Percentiles rank a stretch among this genome's conserved stretches.
phyloP scores from a whole-genome alignment of 2,797 vertebrate genomes.

The Trichosurus vulpecula region DNA sequence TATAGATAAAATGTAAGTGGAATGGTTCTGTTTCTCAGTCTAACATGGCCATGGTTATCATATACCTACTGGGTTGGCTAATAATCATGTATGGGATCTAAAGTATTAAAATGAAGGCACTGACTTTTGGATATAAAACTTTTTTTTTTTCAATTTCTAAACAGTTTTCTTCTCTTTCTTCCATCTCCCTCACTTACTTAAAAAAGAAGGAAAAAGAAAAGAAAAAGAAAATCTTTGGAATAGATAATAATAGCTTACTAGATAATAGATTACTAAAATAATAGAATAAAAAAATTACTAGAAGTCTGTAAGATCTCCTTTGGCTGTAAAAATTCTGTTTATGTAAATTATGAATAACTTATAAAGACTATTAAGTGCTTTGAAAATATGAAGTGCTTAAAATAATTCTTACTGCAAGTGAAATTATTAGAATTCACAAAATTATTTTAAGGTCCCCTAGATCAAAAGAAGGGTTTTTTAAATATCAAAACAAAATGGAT shows the following conservation, averaged over 20 bases:
- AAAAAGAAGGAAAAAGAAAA: conserved; percentile 25
- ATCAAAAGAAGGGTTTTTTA: not conserved
- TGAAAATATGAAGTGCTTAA: not conserved
- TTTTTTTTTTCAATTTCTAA: not conserved
- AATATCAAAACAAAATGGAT: not conserved
- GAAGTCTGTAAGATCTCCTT: not conserved
- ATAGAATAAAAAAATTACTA: not conserved
- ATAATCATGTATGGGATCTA: not conserved
- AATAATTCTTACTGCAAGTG: not conserved
- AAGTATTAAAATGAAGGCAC: not conserved
- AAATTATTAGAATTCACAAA: not conserved
- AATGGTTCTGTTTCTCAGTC: not conserved
- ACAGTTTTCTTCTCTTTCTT: not conserved
- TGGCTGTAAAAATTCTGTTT: not conserved
- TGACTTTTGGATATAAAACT: not conserved
- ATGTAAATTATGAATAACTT: not conserved
- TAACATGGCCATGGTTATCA: not conserved
- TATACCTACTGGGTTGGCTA: not conserved
- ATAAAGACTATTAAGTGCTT: not conserved
- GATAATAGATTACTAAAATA: too few species aligned
- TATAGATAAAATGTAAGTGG: not conserved
- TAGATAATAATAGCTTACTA: not conserved
- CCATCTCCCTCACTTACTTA: not conserved
- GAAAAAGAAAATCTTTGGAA: not conserved
- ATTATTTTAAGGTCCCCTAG: not conserved